Base-by-base conservation (phyloP, 2,888 invertebrate species). In the Julus scanicus region DNA sequence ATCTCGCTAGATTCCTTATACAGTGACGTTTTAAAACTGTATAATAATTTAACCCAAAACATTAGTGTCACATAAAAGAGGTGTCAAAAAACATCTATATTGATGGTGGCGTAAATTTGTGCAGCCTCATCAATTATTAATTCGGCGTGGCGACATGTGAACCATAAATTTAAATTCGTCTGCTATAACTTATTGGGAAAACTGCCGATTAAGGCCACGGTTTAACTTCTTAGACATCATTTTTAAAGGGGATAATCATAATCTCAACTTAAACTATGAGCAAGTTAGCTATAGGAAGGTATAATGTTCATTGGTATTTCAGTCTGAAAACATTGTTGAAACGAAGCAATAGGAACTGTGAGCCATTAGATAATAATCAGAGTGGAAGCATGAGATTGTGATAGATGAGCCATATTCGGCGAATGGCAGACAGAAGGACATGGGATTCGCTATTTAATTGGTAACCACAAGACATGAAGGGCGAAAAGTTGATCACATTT, bases 341-440 rank as follows among this genome's bases (percentile, higher is more conserved):
- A 57, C 6, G 44, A 44, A 44, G 6, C 44, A 1, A 8, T 44
- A 44, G 63, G 63, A 71, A 9, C 63, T 71, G 63, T 71, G 63
- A 71, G 20, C 20, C 63, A 71, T 71, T 71, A 71, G 20, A 71
- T 71, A 71, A 71, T 71, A 20, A 71, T 71, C 63, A 71, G 63
- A 71, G 63, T 71, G 63, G 9, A 71, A 71, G 63, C 63, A 71
- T 29, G 63, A 8, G 20, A 71, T 71, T 71, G 63, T 71, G 63
- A 71, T 71, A 29, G 63, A 71, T 71, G 63, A 71, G 20, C 63
- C 63, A 71, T 29, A 71, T 71, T 71, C 8, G 20, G 20, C 20
- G 20, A 71, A 20, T 71, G 63, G 63, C 63, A 20, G 63, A 71
- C 8, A 71, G 63, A 71, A 20, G 20, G 63, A 71, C 63, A 71